Base-by-base conservation (phyloP, 2,888 invertebrate species). In the Geophilus truncorum region DNA sequence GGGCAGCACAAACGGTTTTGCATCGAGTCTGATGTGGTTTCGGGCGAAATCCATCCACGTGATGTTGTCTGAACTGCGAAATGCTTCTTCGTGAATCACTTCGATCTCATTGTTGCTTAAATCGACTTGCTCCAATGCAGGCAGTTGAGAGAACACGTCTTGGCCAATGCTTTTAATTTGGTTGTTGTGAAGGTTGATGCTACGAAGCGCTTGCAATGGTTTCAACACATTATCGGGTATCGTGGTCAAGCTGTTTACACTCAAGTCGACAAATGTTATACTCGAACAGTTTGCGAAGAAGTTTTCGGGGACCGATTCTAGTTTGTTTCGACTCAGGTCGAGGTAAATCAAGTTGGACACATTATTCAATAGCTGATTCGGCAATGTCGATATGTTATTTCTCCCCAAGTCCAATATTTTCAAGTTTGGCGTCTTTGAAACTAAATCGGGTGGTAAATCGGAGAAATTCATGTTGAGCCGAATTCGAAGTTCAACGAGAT, bases 111-210 rank as follows among this genome's bases (percentile, higher is more conserved):
- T 79, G 23, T 62, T 23, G 62, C 79, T 79, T 18, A 79, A 32
- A 62, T 79, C 79, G 7, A 79, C 0, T 21, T 12, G 9, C 9
- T 12, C 18, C 30, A 79, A 23, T 5, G 79, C 32, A 1, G 62
- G 62, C 12, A 79, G 23, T 21, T 79, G n/a, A 10, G 62, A 28
- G 36, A 79, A 62, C 12, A 62, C 0, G 7, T 62, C 30, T 30
- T 62, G 45, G 18, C 30, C 45, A 18, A 79, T 30, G 10, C 23
- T 62, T 9, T 36, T 18, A 10, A 79, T 15, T 36, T 62, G 28
- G 15, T 79, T 79, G 18, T 79, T 79, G 9, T 57, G 62, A 10
- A 79, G 57, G 10, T 30, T 79, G n/a, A 79, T 10, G n/a, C n/a
- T n/a, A 30, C 30, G 18, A 10, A 79, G 62, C 5, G 18, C 15